Percentiles rank a stretch among this genome's conserved stretches.
These are phyloP conservation scores for Chascanopsetta lugubris DNA, from an alignment of 2,113 vertebrate species.

Conservation along the genomic window DNA sequence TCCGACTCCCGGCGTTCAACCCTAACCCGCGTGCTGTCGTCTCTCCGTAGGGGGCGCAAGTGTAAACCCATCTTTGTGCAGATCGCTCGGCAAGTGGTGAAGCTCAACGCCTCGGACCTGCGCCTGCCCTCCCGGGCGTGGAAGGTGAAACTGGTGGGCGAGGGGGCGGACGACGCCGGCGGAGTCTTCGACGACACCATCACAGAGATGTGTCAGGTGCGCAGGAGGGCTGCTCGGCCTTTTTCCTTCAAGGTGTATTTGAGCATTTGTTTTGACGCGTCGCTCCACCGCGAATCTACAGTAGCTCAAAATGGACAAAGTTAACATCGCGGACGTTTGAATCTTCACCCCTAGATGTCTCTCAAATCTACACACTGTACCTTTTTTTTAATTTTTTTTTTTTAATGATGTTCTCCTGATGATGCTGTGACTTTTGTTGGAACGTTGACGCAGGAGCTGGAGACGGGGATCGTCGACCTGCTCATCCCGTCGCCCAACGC, in stretches of 20 bases:
- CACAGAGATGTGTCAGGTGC: conserved; percentile 86
- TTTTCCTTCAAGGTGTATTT: too few relatives aligned
- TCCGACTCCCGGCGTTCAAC: too few relatives aligned
- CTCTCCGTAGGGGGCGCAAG: conserved; percentile 76
- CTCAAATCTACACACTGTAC: too few relatives aligned
- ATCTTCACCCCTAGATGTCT: too few relatives aligned
- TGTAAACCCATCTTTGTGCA: conserved; percentile 86
- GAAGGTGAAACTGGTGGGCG: conserved; percentile 86
- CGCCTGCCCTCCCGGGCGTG: conserved; percentile 84
- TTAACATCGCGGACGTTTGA: too few relatives aligned
- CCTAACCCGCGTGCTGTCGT: not conserved
- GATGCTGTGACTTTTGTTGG: too few relatives aligned
- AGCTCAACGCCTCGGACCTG: conserved; percentile 83
- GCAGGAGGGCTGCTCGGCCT: too few relatives aligned
- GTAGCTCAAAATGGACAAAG: too few relatives aligned
- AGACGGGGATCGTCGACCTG: conserved; percentile 83
- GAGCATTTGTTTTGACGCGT: too few relatives aligned
- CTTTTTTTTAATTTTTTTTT: too few relatives aligned
- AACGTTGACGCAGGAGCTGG: conserved; percentile 75
- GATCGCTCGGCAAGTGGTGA: conserved; percentile 85
- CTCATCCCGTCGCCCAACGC: conserved; percentile 84
- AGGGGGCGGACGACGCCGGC: conserved; percentile 83
- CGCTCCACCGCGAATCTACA: too few relatives aligned
- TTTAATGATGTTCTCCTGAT: not conserved
- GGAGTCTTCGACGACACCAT: conserved; percentile 87